phyloP scores from a whole-genome alignment of 2,888 invertebrate species.

The Strigamia maritima region DNA sequence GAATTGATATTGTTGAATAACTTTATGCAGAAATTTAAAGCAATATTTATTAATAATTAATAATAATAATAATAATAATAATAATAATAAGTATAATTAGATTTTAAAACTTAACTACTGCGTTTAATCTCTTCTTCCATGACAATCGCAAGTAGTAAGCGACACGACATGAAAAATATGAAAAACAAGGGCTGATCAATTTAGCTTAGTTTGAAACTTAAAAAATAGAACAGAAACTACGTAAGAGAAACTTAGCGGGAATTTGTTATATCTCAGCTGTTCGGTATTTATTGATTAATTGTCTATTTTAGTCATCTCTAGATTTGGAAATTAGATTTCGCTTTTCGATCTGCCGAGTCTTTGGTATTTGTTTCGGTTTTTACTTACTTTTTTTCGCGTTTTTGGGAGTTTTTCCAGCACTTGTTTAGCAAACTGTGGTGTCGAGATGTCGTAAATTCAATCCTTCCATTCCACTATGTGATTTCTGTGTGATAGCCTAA shows the following conservation, averaged over 20 bases:
- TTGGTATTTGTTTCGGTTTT: background rate
- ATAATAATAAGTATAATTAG: conserved; percentile 23
- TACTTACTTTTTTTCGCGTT: background rate
- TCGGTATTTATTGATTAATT: conserved; percentile 5
- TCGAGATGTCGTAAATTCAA: conserved; percentile 29
- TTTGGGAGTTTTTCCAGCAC: conserved; percentile 21
- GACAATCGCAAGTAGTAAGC: conserved; percentile 31
- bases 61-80: too few species aligned
- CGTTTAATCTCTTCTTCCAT: conserved; percentile 31
- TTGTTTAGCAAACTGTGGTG: conserved; percentile 34
- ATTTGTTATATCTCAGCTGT: conserved; percentile 2
- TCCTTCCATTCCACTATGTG: conserved; percentile 37
- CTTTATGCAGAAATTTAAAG: conserved; percentile 32
- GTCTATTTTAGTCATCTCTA: background rate
- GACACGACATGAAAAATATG: conserved; percentile 14
- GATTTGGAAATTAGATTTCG: conserved; percentile 7
- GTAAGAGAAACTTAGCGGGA: background rate
- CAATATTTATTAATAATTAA: conserved; percentile 28
- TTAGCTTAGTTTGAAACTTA: background rate
- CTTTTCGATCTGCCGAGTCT: conserved; percentile 12
- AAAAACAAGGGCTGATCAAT: conserved; percentile 21
- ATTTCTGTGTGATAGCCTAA: conserved; percentile 29
- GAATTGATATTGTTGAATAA: conserved; percentile 28
- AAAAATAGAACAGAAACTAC: background rate
- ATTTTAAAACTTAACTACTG: conserved; percentile 31